These are phyloP conservation scores for Chlamydotis undulata DNA, from an alignment of 2,113 vertebrate species.

Conservation along the genomic window DNA sequence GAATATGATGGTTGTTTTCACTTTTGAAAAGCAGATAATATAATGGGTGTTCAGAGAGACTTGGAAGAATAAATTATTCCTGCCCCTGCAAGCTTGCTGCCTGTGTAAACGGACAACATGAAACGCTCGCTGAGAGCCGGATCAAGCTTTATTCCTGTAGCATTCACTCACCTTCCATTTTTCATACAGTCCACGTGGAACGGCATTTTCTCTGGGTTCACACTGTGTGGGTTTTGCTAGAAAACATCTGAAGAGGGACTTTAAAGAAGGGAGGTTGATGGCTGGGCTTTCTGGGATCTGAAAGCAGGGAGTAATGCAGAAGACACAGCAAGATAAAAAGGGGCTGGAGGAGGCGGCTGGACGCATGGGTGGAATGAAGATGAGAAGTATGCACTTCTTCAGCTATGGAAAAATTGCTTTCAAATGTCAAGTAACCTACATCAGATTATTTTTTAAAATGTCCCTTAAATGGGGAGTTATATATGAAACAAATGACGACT, in stretches of 20 bases:
- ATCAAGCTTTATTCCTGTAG: neutral
- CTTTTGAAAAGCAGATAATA: neutral
- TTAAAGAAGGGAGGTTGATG: neutral
- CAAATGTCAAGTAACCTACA: neutral
- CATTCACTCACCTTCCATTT: neutral
- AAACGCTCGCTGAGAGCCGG: neutral
- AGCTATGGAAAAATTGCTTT: neutral
- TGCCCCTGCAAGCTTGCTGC: neutral
- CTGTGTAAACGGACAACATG: neutral
- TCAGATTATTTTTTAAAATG: neutral
- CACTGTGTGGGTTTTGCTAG: neutral
- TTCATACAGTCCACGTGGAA: neutral
- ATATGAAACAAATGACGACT: fast-evolving
- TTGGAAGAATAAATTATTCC: neutral
- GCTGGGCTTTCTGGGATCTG: neutral
- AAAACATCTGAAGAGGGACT: neutral
- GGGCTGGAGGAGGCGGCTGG: neutral
- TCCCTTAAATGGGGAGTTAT: neutral
- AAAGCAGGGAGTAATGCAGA: neutral
- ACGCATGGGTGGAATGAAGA: neutral
- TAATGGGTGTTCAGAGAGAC: neutral
- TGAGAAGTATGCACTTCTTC: neutral
- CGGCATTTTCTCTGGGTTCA: neutral
- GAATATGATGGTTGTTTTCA: fast-evolving
- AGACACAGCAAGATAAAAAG: neutral